phyloP scores from a whole-genome alignment of 2,888 invertebrate genomes.

The Tenthredo amoena region DNA sequence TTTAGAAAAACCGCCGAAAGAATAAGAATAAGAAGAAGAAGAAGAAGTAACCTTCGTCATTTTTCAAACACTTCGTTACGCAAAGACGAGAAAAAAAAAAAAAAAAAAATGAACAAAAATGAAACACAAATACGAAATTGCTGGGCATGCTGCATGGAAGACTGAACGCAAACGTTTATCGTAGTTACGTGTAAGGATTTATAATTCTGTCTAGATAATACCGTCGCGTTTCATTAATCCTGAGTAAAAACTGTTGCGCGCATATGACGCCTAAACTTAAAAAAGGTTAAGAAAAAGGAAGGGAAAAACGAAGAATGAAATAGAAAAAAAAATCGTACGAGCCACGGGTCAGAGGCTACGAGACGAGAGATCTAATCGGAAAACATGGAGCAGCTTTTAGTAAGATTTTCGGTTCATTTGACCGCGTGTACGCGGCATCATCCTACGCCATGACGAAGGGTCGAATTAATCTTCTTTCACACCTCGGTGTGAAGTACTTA shows the following conservation, averaged over 20 bases:
- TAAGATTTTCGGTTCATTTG: slow-evolving; percentile 58
- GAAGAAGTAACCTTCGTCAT: neutral
- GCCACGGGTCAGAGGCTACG: slow-evolving; percentile 44
- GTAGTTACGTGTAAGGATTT: neutral
- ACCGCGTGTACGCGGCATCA: slow-evolving; percentile 53
- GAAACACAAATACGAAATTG: neutral
- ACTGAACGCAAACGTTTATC: neutral
- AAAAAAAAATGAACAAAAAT: neutral
- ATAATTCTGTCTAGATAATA: neutral
- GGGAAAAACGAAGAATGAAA: neutral
- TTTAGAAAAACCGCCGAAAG: neutral
- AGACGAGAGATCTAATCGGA: slow-evolving; percentile 62
- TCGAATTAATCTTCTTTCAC: slow-evolving; percentile 70
- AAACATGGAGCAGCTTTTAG: slow-evolving; percentile 67
- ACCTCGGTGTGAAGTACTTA: slow-evolving; percentile 65
- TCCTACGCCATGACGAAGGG: slow-evolving; percentile 46
- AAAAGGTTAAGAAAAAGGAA: neutral
- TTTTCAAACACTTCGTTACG: neutral
- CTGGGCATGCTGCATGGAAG: neutral
- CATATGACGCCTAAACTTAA: neutral
- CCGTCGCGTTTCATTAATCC: slow-evolving; percentile 22
- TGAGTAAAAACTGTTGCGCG: neutral
- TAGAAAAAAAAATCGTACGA: neutral
- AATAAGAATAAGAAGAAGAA: neutral
- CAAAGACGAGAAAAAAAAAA: neutral